These are phyloP conservation scores for Musca vetustissima DNA, from an alignment of 1,140 invertebrate species.

Conservation along the genomic window DNA sequence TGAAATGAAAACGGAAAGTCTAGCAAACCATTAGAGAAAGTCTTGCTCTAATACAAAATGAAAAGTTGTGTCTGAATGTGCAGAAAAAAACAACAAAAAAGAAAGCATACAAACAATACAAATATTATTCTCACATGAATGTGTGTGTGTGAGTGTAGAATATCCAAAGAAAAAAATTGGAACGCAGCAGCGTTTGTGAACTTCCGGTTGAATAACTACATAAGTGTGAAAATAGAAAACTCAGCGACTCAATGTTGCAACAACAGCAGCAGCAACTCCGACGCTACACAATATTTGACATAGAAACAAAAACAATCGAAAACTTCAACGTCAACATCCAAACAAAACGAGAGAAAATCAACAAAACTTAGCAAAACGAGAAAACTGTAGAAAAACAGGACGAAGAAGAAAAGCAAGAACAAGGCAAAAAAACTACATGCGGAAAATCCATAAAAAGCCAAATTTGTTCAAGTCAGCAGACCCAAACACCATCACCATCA, in stretches of 20 bases:
- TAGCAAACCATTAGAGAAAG: no score
- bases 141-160: no score
- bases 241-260: neutral
- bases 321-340: constrained; percentile 8
- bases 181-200: constrained; percentile 52
- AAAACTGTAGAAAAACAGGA: constrained; percentile 17
- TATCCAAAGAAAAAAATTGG: constrained; percentile 31
- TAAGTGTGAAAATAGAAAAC: constrained; percentile 32
- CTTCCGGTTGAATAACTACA: constrained; percentile 55
- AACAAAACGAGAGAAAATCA: constrained; percentile 20
- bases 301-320: constrained; percentile 6
- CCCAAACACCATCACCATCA: neutral
- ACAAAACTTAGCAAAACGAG: constrained; percentile 17
- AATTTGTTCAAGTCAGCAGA: no score
- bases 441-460: no score
- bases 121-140: no score
- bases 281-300: neutral
- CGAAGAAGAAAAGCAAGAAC: constrained; percentile 18
- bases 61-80: neutral
- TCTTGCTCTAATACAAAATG: neutral
- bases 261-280: neutral
- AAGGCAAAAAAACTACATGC: neutral
- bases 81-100: neutral
- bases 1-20: no score
- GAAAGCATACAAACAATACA: constrained; percentile 18